phyloP scores from a whole-genome alignment of 2,888 invertebrate genomes.

The Drosophila meridionalis region DNA sequence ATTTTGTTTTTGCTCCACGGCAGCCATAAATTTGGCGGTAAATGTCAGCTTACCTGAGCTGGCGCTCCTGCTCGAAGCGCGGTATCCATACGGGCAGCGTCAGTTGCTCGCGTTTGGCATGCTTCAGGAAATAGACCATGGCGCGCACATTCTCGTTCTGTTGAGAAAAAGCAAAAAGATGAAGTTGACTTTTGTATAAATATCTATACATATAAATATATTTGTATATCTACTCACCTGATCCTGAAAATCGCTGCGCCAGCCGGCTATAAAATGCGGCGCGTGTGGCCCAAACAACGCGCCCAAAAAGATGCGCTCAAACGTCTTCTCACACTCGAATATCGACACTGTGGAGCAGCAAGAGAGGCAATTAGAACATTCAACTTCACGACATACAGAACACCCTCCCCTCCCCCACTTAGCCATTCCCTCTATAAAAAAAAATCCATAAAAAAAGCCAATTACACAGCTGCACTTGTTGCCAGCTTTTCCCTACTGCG shows the following conservation, averaged over 20 bases:
- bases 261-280: slow-evolving; percentile 92
- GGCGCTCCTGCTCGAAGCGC: slow-evolving; percentile 80
- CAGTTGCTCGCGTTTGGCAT: slow-evolving; percentile 89
- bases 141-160: slow-evolving; percentile 92
- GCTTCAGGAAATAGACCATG: slow-evolving; percentile 91
- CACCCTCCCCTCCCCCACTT: background rate
- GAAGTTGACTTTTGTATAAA: too few species aligned
- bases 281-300: slow-evolving; percentile 93
- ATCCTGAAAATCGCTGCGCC: slow-evolving; percentile 93
- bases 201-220: background rate
- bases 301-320: slow-evolving; percentile 89
- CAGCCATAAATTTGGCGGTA: slow-evolving; percentile 41
- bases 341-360: slow-evolving; percentile 85
- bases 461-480: slow-evolving; percentile 68
- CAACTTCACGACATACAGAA: slow-evolving; percentile 20
- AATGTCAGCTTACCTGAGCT: slow-evolving; percentile 81
- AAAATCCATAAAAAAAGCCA: slow-evolving; percentile 40
- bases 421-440: background rate
- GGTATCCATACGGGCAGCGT: slow-evolving; percentile 86
- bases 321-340: slow-evolving; percentile 88
- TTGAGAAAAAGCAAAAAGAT: slow-evolving; percentile 15
- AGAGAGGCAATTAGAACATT: slow-evolving; percentile 45
- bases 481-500: slow-evolving; percentile 26
- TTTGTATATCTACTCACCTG: slow-evolving; percentile 74
- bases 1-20: background rate